Conservation (phyloP, 2,113 vertebrate species). For the Atrichornis clamosus region DNA sequence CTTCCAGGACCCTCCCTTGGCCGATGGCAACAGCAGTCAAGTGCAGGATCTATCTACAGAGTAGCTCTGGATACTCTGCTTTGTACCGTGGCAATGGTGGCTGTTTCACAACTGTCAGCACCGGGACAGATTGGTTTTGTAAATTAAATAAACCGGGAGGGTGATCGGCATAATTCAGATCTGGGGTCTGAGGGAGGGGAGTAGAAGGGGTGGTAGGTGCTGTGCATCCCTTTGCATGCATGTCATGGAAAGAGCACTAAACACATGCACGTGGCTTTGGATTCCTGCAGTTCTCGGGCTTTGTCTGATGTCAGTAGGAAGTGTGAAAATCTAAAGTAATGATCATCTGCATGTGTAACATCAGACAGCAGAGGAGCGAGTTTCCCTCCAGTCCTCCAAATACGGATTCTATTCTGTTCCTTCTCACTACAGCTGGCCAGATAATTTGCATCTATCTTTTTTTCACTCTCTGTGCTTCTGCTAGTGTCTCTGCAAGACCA, state of each 20-base stretch:
- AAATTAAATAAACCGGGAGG: not conserved
- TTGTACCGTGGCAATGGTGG: not conserved
- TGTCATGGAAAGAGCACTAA: not conserved
- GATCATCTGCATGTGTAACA: not conserved
- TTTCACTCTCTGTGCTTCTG: not conserved
- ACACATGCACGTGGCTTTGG: not conserved
- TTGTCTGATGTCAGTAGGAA: not conserved
- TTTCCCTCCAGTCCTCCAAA: not conserved
- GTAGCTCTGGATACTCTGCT: not conserved
- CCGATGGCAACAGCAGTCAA: accelerated
- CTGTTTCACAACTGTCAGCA: not conserved
- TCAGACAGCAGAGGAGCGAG: not conserved
- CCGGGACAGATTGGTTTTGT: not conserved
- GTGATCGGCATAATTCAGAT: not conserved
- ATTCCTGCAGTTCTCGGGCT: not conserved
- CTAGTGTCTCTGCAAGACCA: not conserved
- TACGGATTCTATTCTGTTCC: not conserved
- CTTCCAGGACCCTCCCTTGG: not conserved
- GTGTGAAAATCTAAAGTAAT: not conserved
- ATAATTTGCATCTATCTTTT: not conserved
- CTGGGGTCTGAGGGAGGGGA: not conserved
- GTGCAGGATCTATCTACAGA: not conserved
- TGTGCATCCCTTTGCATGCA: accelerated
- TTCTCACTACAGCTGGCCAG: not conserved
- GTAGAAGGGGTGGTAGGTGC: not conserved